Evolutionary conservation across 2,888 invertebrate species (phyloP).

Genomic region (Dendrolimus pini): DNA sequence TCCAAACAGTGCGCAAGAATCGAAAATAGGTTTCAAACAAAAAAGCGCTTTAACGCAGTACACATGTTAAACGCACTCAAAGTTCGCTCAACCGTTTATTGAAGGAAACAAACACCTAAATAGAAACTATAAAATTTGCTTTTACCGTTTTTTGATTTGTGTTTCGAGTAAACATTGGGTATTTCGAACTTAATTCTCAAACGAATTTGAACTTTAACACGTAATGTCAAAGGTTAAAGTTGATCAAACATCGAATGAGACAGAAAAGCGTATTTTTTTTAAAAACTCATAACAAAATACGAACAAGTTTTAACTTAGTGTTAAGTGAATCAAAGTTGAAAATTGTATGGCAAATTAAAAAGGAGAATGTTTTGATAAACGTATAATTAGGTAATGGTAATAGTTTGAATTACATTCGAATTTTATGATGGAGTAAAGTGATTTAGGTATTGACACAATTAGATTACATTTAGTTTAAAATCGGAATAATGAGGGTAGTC

Average conservation of each 20-base stretch:
- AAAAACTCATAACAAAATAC: no score
- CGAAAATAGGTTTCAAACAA: not conserved
- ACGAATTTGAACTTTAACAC: not conserved
- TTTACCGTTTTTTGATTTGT: constrained; percentile 64
- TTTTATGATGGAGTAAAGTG: not conserved
- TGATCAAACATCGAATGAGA: not conserved
- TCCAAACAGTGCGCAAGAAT: not conserved
- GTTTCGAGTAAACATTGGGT: constrained; percentile 32
- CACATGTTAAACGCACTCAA: constrained; percentile 23
- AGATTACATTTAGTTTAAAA: not conserved
- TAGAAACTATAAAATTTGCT: constrained; percentile 52
- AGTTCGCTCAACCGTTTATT: constrained; percentile 45
- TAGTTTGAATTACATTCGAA: not conserved
- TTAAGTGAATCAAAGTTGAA: not conserved
- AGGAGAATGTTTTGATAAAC: not conserved
- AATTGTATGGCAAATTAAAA: not conserved
- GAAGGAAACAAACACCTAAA: constrained; percentile 54
- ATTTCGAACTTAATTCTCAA: not conserved
- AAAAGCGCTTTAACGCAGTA: not conserved
- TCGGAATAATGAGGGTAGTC: not conserved
- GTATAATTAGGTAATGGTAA: not conserved
- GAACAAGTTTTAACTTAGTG: no score
- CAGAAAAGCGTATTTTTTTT: not conserved
- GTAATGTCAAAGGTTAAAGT: not conserved
- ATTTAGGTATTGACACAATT: not conserved